phyloP scores from a whole-genome alignment of 2,113 vertebrate species.

The Ceuthmochares aereus region DNA sequence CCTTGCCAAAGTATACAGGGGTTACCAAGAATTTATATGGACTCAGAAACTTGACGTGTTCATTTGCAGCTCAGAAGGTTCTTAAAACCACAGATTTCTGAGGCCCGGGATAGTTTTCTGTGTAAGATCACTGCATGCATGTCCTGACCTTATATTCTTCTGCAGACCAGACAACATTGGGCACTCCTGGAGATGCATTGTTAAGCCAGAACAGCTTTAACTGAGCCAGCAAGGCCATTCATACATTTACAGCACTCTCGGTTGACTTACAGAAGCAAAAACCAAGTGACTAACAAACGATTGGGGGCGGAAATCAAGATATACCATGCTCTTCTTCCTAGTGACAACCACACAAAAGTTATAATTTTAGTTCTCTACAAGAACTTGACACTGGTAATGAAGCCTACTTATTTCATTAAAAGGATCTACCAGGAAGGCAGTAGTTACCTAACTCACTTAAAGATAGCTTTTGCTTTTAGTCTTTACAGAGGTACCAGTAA shows the following conservation, averaged over 20 bases:
- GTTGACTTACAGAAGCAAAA: conserved; percentile 18
- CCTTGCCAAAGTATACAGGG: not conserved
- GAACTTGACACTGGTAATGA: conserved; percentile 33
- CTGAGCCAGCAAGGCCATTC: not conserved
- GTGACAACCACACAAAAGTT: conserved; percentile 54
- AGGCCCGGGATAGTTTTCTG: not conserved
- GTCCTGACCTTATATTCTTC: not conserved
- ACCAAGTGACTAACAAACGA: conserved; percentile 50
- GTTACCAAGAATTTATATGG: not conserved
- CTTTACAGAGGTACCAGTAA: not conserved
- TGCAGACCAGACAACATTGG: not conserved
- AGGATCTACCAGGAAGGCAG: not conserved
- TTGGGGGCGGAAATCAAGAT: not conserved
- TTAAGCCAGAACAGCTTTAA: not conserved
- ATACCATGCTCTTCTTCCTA: conserved; percentile 20
- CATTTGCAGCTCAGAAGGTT: not conserved
- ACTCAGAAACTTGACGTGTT: not conserved
- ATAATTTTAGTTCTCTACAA: conserved; percentile 45
- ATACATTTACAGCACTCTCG: not conserved
- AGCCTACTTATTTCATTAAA: not conserved
- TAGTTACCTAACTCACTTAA: conserved; percentile 24
- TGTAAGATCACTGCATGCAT: not conserved
- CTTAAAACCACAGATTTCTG: not conserved
- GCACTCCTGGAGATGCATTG: not conserved
- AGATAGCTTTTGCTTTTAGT: not conserved